phyloP scores from a whole-genome alignment of 1,140 invertebrate genomes.

The Zaprionus nigranus region DNA sequence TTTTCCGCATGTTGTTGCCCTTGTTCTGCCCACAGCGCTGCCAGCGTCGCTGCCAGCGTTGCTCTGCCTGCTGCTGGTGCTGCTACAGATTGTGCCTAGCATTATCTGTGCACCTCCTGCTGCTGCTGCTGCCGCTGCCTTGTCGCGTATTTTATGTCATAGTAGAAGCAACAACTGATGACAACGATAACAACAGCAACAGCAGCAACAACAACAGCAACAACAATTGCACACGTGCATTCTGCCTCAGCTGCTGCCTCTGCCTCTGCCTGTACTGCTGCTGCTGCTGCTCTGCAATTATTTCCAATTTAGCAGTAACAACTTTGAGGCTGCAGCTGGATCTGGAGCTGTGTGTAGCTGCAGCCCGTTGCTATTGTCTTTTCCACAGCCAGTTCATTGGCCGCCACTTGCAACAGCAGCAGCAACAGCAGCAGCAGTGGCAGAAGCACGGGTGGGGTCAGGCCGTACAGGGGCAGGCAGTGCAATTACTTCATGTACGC shows the following conservation, averaged over 20 bases:
- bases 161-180: slow-evolving; percentile 66
- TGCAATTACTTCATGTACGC: slow-evolving; percentile 83
- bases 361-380: slow-evolving; percentile 16
- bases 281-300: slow-evolving; percentile 67
- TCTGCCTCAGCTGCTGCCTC: slow-evolving; percentile 47
- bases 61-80: slow-evolving; percentile 8
- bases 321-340: slow-evolving; percentile 48
- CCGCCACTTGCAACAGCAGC: slow-evolving; percentile 24
- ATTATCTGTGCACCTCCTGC: slow-evolving; percentile 22
- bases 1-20: slow-evolving; percentile 48
- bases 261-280: slow-evolving; percentile 28
- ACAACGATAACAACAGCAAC: slow-evolving; percentile 75
- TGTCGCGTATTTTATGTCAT: slow-evolving; percentile 66
- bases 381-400: background rate
- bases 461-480: slow-evolving; percentile 23
- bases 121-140: background rate
- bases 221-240: slow-evolving; percentile 76
- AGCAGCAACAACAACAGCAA: slow-evolving; percentile 39
- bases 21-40: slow-evolving; percentile 34
- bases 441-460: slow-evolving; percentile 56
- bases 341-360: background rate
- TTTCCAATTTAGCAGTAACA: slow-evolving; percentile 82
- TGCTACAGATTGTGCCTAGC: slow-evolving; percentile 23
- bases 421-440: slow-evolving; percentile 33
- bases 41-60: background rate